Conservation (phyloP, 2,888 invertebrate species). For the Polietes domitor region DNA sequence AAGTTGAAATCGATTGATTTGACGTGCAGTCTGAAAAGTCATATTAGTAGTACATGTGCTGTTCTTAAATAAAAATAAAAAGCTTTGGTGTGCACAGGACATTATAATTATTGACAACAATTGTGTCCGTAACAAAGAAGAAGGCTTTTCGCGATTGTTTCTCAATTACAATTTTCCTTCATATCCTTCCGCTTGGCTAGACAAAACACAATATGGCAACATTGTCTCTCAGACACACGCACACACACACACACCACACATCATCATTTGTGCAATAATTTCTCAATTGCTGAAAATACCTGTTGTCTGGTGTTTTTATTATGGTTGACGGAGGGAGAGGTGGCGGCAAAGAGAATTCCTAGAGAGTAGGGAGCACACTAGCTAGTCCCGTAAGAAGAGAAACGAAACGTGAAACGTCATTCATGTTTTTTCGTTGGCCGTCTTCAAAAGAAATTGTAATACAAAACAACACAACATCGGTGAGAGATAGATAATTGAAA, state of each 20-base stretch:
- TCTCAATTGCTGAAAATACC: constrained; percentile 20
- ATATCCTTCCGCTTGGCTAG: neutral
- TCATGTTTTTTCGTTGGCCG: neutral
- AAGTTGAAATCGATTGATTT: too few species aligned
- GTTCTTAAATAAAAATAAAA: too few species aligned
- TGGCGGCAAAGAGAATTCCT: constrained; percentile 22
- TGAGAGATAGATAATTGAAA: constrained; percentile 15
- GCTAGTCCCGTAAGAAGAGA: constrained; percentile 11
- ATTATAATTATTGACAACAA: too few species aligned
- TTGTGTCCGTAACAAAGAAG: too few species aligned
- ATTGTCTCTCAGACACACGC: neutral
- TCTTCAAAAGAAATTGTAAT: neutral
- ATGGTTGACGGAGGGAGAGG: neutral
- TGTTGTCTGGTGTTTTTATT: constrained; percentile 37
- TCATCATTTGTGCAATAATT: neutral
- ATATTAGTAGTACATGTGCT: too few species aligned
- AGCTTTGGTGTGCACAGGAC: too few species aligned
- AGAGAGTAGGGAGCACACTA: neutral
- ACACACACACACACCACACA: neutral
- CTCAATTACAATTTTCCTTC: neutral
- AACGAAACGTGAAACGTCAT: constrained; percentile 13
- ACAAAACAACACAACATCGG: constrained; percentile 22
- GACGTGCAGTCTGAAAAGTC: too few species aligned
- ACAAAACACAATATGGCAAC: neutral
- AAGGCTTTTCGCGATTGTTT: too few species aligned